A percentile compares a stretch with the other conserved stretches of the same genome.
These are phyloP conservation scores for Pristionchus fissidentatus DNA, from an alignment of 2,888 invertebrate genomes.

Conservation along the genomic window DNA sequence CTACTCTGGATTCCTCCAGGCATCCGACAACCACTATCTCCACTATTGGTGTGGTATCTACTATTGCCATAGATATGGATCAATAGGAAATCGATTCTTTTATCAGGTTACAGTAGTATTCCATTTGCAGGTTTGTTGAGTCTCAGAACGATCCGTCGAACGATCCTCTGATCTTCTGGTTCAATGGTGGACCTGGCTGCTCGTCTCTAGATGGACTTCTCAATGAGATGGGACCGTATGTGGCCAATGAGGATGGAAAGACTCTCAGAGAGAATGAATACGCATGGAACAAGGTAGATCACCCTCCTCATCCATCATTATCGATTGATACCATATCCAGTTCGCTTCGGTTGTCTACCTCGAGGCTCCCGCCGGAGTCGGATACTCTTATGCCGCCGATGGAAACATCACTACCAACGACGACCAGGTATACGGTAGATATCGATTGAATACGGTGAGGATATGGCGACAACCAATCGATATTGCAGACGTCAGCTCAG, in stretches of 20 bases:
- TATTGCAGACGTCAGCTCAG: constrained; percentile 75
- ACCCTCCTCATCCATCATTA: background rate
- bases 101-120: background rate
- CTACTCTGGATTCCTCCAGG: constrained; percentile 75
- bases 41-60: constrained; percentile 77
- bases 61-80: background rate
- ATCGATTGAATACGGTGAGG: background rate
- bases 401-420: constrained; percentile 76
- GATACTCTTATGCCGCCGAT: constrained; percentile 78
- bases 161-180: constrained; percentile 74
- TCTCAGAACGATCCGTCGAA: constrained; percentile 67
- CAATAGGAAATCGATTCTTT: background rate
- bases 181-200: constrained; percentile 77
- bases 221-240: constrained; percentile 78
- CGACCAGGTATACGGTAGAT: constrained; percentile 70
- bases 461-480: too few relatives aligned
- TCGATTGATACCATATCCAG: constrained; percentile 62
- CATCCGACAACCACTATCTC: constrained; percentile 76
- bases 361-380: constrained; percentile 80
- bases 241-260: constrained; percentile 71
- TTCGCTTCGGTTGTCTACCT: constrained; percentile 78
- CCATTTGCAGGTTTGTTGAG: constrained; percentile 69
- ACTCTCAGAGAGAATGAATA: constrained; percentile 72
- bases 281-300: constrained; percentile 74
- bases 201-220: constrained; percentile 77